Conservation (phyloP, 2,113 vertebrate species). For the Uria lomvia region DNA sequence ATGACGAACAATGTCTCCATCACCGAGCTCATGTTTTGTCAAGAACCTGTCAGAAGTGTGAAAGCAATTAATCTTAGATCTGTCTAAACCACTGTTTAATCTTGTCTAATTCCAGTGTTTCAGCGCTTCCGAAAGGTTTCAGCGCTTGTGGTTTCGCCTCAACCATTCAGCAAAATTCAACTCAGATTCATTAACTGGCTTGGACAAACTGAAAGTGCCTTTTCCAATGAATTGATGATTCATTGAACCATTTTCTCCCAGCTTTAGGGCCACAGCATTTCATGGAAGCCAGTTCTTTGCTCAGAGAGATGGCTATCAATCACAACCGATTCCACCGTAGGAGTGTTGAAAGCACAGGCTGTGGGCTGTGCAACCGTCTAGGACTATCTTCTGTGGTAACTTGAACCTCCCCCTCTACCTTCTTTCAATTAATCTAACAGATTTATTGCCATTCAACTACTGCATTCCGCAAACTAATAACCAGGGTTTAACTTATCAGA, state of each 20-base stretch:
- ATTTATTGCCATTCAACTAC: background rate
- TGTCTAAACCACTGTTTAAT: background rate
- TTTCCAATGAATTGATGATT: constrained; percentile 37
- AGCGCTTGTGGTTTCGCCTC: background rate
- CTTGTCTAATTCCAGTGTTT: background rate
- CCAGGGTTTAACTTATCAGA: background rate
- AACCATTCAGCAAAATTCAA: background rate
- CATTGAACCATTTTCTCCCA: background rate
- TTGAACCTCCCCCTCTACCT: background rate
- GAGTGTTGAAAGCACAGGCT: background rate
- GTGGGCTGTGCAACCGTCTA: background rate
- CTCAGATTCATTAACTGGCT: background rate
- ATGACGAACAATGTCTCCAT: background rate
- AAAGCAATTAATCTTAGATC: background rate
- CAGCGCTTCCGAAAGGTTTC: background rate
- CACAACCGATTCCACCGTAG: background rate
- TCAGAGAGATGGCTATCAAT: constrained; percentile 20
- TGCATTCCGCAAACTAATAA: background rate
- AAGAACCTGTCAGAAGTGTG: background rate
- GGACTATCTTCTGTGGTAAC: background rate
- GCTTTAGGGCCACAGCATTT: background rate
- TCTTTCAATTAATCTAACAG: background rate
- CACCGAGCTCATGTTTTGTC: background rate
- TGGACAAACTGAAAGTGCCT: background rate
- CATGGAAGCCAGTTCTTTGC: background rate